Conservation (phyloP, 2,113 vertebrate species). For the Riparia riparia region DNA sequence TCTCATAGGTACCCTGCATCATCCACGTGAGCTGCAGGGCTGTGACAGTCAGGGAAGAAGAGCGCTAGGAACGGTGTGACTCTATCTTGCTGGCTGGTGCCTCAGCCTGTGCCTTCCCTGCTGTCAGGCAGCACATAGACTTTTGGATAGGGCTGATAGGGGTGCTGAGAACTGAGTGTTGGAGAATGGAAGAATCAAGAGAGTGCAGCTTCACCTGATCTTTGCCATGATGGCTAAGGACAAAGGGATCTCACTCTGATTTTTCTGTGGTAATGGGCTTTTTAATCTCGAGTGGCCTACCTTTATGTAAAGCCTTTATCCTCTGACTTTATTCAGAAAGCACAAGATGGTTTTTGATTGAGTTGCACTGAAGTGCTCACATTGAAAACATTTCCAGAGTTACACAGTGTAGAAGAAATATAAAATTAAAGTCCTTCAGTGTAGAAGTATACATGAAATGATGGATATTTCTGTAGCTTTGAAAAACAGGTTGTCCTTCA, state of each 20-base stretch:
- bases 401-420: neutral
- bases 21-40: neutral
- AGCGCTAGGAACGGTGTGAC: neutral
- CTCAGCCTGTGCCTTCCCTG: neutral
- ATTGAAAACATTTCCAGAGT: neutral
- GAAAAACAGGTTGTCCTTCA: neutral
- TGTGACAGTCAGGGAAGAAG: neutral
- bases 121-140: neutral
- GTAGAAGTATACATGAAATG: neutral
- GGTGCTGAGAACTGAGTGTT: neutral
- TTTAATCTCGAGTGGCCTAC: neutral
- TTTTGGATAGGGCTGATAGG: neutral
- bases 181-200: neutral
- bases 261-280: neutral
- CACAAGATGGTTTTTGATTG: neutral
- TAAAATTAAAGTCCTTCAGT: neutral
- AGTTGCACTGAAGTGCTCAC: neutral
- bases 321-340: neutral
- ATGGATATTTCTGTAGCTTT: neutral
- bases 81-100: neutral
- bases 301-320: neutral
- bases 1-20: accelerated
- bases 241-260: neutral
- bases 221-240: neutral
- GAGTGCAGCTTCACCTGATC: neutral